Evolutionary conservation across 1,140 invertebrate species (phyloP).

Genomic region (Patella vulgata): DNA sequence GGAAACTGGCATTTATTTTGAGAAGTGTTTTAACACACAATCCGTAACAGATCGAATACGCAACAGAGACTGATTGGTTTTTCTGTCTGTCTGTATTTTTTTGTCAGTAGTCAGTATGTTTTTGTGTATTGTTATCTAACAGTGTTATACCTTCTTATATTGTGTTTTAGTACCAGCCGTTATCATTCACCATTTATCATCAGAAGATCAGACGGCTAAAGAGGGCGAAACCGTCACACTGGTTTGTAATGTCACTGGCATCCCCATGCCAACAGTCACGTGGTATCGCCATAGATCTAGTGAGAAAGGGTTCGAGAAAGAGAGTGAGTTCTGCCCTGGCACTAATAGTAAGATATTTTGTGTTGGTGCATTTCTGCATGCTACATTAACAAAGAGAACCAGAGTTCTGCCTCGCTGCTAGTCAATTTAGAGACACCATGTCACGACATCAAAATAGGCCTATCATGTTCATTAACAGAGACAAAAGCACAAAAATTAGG

Average conservation of each 20-base stretch:
- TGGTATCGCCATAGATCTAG: constrained; percentile 50
- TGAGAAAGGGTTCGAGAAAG: constrained; percentile 29
- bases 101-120: too few relatives aligned
- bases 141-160: too few relatives aligned
- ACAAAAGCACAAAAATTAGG: background rate
- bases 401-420: background rate
- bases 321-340: constrained; percentile 39
- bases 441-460: background rate
- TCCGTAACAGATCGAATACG: too few relatives aligned
- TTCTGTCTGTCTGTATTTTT: too few relatives aligned
- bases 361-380: background rate
- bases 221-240: constrained; percentile 62
- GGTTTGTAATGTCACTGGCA: constrained; percentile 58
- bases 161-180: constrained; percentile 52
- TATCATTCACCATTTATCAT: constrained; percentile 47
- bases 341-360: constrained; percentile 33
- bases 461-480: background rate
- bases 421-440: background rate
- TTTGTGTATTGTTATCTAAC: too few relatives aligned
- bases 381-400: background rate
- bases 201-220: constrained; percentile 35
- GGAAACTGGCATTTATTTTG: too few relatives aligned
- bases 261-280: constrained; percentile 58
- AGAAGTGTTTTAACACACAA: too few relatives aligned
- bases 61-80: too few relatives aligned